Conservation (phyloP, 2,888 invertebrate species). For the Tetranychus piercei region DNA sequence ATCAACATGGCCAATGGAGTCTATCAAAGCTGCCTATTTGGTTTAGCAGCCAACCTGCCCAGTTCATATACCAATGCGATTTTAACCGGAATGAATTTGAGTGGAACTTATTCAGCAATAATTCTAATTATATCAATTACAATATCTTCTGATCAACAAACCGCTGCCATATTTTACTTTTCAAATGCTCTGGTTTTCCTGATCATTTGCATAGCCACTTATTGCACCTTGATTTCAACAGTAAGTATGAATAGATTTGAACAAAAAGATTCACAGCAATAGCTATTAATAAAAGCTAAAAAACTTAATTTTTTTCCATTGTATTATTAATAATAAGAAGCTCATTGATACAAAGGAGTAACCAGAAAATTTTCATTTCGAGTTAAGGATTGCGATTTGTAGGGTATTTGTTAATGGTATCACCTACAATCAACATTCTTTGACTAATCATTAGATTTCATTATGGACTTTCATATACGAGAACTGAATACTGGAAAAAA, state of each 20-base stretch:
- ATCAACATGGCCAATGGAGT: slow-evolving; percentile 80
- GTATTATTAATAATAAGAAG: too few species aligned
- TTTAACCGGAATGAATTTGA: slow-evolving; percentile 73
- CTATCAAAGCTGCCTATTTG: slow-evolving; percentile 91
- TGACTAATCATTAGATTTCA: too few species aligned
- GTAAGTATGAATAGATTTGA: too few species aligned
- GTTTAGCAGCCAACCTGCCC: slow-evolving; percentile 79
- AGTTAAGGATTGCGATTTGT: slow-evolving; percentile 94
- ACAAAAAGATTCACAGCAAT: too few species aligned
- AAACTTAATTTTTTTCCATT: too few species aligned
- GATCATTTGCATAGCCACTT: slow-evolving; percentile 51
- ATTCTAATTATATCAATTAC: slow-evolving; percentile 50
- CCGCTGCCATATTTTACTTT: slow-evolving; percentile 91
- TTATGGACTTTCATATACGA: too few species aligned
- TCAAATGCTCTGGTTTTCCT: slow-evolving; percentile 78
- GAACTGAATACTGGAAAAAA: too few species aligned
- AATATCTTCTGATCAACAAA: slow-evolving; percentile 50
- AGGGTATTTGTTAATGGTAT: too few species aligned
- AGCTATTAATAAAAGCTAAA: too few species aligned
- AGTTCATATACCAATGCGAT: slow-evolving; percentile 82
- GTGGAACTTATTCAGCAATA: slow-evolving; percentile 67
- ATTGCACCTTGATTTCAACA: slow-evolving; percentile 15
- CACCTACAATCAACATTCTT: too few species aligned
- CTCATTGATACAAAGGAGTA: too few species aligned
- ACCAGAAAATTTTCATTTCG: too few species aligned